Evolutionary conservation across 2,797 vertebrate genomes (phyloP), one percentile per base, ranked within the genome.

Genomic region (Ctenopoma multispine): DNA sequence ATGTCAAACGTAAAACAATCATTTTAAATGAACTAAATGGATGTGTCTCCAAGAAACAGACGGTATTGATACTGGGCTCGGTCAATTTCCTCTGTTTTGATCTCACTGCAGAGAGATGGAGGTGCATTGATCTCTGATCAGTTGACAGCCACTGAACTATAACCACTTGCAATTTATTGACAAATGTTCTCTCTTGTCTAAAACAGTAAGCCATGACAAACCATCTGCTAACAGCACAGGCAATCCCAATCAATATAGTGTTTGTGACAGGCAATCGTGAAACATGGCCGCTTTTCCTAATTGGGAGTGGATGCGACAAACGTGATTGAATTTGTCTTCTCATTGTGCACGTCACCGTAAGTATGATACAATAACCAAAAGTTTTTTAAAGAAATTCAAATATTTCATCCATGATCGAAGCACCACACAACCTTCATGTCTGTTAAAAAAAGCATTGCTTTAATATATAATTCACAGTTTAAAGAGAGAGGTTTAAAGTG

Each of bases 161-260:
- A 41, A n/a, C 12, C 17, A 53, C 31, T 60, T 38, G 49, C 47
- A 68, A 23, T 34, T 53, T 36, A 75, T 63, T 7, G 41, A 58
- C 54, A 69, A 10, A 63, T 60, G 23, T 36, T 56, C n/a, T 43
- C 24, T 13, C 15, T 54, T 41, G 43, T 56, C 59, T 29, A 23
- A 29, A 24, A 62, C 50, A 6, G 65, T 69, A 78, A 66, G 27
- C 65, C 60, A 43, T 24, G 20, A 57, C n/a, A 49, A 65, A 58
- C 38, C 0, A 48, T 46, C 38, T 54, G 7, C 24, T 47, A 34
- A 60, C 11, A 17, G 23, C 36, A 50, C 43, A 57, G 46, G 7
- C 27, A 27, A 46, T 66, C 65, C 50, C 18, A 21, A 15, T 24
- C 15, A 43, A 8, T 46, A 47, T 0, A 0, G 21, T 29, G 41